Percentiles rank a stretch among this genome's conserved stretches.
Evolutionary conservation across 2,797 vertebrate genomes (phyloP).

Genomic region (Lepilemur septentrionalis): DNA sequence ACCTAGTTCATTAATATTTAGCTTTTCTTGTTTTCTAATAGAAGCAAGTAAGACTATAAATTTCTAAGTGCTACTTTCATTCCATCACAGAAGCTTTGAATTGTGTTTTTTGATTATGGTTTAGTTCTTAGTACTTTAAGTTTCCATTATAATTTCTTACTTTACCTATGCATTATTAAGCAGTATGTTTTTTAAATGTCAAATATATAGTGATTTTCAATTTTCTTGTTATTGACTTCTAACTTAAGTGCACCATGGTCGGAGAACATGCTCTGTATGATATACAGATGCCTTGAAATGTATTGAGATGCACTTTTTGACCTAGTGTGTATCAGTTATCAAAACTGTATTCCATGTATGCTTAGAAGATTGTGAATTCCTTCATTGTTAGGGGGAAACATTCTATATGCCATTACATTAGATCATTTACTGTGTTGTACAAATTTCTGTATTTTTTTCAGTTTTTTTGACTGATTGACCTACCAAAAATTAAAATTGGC

Average conservation of each 20-base stretch:
- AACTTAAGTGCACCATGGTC: neutral
- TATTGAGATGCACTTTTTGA: neutral
- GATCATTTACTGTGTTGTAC: neutral
- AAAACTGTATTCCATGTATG: neutral
- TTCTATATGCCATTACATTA: neutral
- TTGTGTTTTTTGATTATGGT: neutral
- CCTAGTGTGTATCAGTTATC: neutral
- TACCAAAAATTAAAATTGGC: neutral
- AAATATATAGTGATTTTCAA: neutral
- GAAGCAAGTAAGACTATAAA: neutral
- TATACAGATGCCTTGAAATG: neutral
- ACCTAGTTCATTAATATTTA: neutral
- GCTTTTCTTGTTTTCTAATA: neutral
- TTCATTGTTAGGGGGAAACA: neutral
- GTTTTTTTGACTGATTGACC: neutral
- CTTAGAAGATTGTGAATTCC: neutral
- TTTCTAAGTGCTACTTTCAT: neutral
- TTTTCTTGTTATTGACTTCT: neutral
- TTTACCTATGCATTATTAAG: neutral
- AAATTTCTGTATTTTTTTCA: neutral
- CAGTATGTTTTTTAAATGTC: neutral
- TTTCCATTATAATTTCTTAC: neutral
- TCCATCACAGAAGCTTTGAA: neutral
- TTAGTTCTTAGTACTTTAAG: conserved; percentile 11
- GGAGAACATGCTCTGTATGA: neutral